Base-by-base conservation (phyloP, 2,888 invertebrate genomes). In the Keiferia lycopersicella region DNA sequence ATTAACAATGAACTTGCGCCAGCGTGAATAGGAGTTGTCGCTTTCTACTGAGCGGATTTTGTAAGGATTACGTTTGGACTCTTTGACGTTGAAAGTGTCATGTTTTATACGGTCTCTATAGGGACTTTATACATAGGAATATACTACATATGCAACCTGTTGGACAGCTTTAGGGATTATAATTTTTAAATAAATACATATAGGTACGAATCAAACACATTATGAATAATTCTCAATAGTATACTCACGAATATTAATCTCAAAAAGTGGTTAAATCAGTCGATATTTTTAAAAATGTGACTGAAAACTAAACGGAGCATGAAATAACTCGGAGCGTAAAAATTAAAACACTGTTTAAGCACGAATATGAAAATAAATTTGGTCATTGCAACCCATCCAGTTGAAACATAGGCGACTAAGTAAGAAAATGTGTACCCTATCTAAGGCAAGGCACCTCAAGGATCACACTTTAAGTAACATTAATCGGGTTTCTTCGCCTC, bases 401-500 rank as follows among this genome's bases (percentile, higher is more conserved):
- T 78, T 83, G 85, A 86, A 82, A 80, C 80, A 88, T 84, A 83
- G 79, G 76, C 80, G 75, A 75, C 88, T 90, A 88, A 91, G 91
- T 90, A 84, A 84, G 81, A 88, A 89, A 87, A 84, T 87, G 84
- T 91, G 91, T 91, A 87, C 78, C 75, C 83, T 83, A 86, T 86
- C 86, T 79, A 66, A 71, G 71, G 73, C 67, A 70, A 80, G 80
- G 78, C 81, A 85, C 81, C 83, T 83, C 83, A 75, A 82, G 78
- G 84, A 84, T 86, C 83, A 75, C 80, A 76, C 81, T 83, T 84
- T 90, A 90, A 91, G 90, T 89, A 88, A 91, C 91, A 91, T 91
- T 90, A 91, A 91, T 91, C 85, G 90, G 79, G 81, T 80, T 75
- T 77, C 73, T 73, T 66, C 67, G 66, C 67, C 67, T 65, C 69